phyloP scores from a whole-genome alignment of 2,888 invertebrate species.

The Petrolisthes manimaculis region DNA sequence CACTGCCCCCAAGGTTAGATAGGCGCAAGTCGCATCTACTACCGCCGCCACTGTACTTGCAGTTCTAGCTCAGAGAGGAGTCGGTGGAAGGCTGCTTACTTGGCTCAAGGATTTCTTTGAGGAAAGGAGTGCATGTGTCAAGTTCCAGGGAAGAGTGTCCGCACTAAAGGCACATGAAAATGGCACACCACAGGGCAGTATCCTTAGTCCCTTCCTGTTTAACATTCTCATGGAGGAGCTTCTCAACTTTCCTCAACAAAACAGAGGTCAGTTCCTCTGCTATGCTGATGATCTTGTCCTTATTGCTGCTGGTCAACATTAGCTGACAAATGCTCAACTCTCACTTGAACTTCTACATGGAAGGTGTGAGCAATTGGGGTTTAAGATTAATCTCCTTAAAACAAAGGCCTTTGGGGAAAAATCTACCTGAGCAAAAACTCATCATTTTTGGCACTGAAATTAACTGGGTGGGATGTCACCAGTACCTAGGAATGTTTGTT shows the following conservation, averaged over 20 bases:
- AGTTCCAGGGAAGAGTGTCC: not conserved
- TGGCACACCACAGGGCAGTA: not conserved
- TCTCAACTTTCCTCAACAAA: not conserved
- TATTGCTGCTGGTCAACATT: not conserved
- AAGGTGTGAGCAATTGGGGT: not conserved
- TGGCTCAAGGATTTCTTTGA: not conserved
- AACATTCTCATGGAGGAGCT: not conserved
- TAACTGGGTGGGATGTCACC: not conserved
- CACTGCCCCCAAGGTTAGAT: too few relatives aligned
- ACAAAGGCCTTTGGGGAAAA: not conserved
- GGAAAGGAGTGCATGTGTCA: not conserved
- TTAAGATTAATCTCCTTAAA: not conserved
- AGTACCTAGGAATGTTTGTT: not conserved
- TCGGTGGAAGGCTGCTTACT: not conserved
- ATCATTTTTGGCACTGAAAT: not conserved
- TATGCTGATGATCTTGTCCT: not conserved
- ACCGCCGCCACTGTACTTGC: not conserved
- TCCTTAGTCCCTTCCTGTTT: not conserved
- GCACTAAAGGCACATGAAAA: not conserved
- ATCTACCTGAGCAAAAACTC: not conserved
- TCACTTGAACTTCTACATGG: not conserved
- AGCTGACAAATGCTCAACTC: not conserved
- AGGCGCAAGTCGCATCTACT: too few relatives aligned
- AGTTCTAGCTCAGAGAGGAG: not conserved
- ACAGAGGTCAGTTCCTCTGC: not conserved